Evolutionary conservation across 2,888 invertebrate genomes (phyloP), one percentile per base, ranked within the genome.

Genomic region (Archips xylosteana): DNA sequence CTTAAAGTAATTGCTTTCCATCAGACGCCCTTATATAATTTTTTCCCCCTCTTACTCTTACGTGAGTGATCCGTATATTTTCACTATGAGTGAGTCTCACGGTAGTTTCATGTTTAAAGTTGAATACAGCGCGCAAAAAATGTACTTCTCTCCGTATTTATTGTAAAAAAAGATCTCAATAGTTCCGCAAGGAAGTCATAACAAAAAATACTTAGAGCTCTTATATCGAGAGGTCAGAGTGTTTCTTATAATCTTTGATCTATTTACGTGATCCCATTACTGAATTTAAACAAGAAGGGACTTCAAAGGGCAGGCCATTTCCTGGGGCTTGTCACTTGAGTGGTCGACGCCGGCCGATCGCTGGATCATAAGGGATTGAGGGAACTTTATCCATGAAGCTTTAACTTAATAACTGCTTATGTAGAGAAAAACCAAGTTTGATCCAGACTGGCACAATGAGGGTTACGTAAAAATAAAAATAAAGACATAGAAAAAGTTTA

Each of bases 261-360:
- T 57, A 54, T 54, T 54, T 66, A 57, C 42, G 8, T 32, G 57
- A 57, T 66, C 66, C 66, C 32, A 66, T 66, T 66, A 66, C 66
- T 13, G 23, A 47, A 42, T 54, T 66, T 9, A 13, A 66, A 66
- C 42, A 9, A 32, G 51, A 36, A 10, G 39, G 36, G 34, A 70
- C 62, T 12, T 67, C 67, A 67, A 67, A 67, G 69, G 54, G 39
- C 39, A 10, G 6, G 61, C 61, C 36, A 51, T 69, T 51, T 69
- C 32, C 69, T 61, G 49, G 69, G 39, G 2, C 34, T 15, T 34
- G 59, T 23, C 47, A 60, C 68, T 39, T 34, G 39, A 62, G 9
- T 70, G 61, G 61, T 39, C 49, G 49, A 54, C 3, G 45, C 32
- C 15, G n/a, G 8, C 49, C 69, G n/a, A 15, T 62, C 62, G 51